A percentile compares a stretch with the other conserved stretches of the same genome.
Evolutionary conservation across 2,888 invertebrate species (phyloP).

Genomic region (Polymixis flavicincta): DNA sequence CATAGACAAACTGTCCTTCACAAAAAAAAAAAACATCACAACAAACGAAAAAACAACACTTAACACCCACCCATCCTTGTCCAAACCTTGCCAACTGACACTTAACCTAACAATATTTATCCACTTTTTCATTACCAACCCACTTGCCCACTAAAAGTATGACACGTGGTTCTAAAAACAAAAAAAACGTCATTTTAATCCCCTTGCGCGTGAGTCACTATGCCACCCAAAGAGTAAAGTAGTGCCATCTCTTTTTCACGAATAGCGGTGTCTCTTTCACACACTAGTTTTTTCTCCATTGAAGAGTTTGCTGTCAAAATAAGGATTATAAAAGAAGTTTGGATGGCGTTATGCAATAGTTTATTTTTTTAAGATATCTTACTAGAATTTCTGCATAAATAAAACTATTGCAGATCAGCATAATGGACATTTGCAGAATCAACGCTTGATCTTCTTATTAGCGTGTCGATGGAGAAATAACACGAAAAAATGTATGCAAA

Average conservation of each 20-base stretch:
- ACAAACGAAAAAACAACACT: conserved; percentile 41
- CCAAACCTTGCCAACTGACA: conserved; percentile 56
- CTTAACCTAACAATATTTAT: conserved; percentile 62
- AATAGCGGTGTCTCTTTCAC: conserved; percentile 74
- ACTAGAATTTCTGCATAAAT: not conserved
- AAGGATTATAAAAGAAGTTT: conserved; percentile 89
- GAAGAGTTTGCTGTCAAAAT: conserved; percentile 90
- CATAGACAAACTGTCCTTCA: conserved; percentile 23
- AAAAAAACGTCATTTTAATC: conserved; percentile 74
- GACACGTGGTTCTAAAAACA: conserved; percentile 68
- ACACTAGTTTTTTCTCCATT: conserved; percentile 82
- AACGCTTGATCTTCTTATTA: not conserved
- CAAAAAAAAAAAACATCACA: conserved; percentile 26
- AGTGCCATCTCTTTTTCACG: conserved; percentile 69
- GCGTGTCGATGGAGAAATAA: too few relatives aligned
- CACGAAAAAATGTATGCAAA: too few relatives aligned
- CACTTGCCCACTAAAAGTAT: conserved; percentile 75
- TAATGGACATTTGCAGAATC: not conserved
- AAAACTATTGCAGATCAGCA: too few relatives aligned
- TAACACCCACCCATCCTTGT: conserved; percentile 58
- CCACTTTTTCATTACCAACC: conserved; percentile 74
- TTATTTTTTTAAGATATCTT: not conserved
- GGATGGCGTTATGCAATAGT: conserved; percentile 80
- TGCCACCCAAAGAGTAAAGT: conserved; percentile 85
- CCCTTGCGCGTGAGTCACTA: conserved; percentile 81